A percentile compares a stretch with the other conserved stretches of the same genome.
Conservation (phyloP, 2,888 invertebrate species). For the Thelaira solivaga region DNA sequence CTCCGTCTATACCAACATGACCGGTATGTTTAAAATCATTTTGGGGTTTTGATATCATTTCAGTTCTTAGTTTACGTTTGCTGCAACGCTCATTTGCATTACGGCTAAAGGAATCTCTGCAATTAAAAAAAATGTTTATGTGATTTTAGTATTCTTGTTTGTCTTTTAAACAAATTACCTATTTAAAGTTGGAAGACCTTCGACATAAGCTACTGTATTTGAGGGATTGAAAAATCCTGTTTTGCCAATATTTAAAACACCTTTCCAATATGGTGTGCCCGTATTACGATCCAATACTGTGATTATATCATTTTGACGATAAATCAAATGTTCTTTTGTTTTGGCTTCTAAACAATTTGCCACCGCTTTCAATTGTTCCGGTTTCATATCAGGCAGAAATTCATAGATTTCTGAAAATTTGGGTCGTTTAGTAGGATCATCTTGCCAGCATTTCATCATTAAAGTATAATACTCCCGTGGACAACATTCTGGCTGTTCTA, state of each 20-base stretch:
- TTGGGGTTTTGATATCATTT: constrained; percentile 98
- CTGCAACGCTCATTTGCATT: constrained; percentile 78
- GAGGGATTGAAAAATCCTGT: constrained; percentile 95
- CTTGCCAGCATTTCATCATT: constrained; percentile 98
- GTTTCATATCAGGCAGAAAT: constrained; percentile 89
- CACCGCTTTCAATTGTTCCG: constrained; percentile 94
- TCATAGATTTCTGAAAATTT: constrained; percentile 91
- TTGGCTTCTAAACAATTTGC: constrained; percentile 77
- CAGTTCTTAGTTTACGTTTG: constrained; percentile 85
- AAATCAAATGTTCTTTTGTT: constrained; percentile 85
- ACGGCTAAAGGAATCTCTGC: constrained; percentile 81
- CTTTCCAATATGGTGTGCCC: constrained; percentile 90
- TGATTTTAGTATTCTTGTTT: not conserved
- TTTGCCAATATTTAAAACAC: constrained; percentile 91
- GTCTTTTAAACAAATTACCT: constrained; percentile 62
- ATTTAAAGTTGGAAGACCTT: constrained; percentile 77
- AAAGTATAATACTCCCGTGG: constrained; percentile 93
- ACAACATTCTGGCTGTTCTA: constrained; percentile 96
- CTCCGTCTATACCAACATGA: constrained; percentile 97
- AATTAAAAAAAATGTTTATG: not conserved
- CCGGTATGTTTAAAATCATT: constrained; percentile 97
- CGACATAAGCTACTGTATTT: constrained; percentile 91
- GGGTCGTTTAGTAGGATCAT: constrained; percentile 91
- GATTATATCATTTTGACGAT: constrained; percentile 92
- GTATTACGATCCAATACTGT: constrained; percentile 92